Conservation (phyloP, 1,140 invertebrate species). For the Catajapyx aquilonaris region DNA sequence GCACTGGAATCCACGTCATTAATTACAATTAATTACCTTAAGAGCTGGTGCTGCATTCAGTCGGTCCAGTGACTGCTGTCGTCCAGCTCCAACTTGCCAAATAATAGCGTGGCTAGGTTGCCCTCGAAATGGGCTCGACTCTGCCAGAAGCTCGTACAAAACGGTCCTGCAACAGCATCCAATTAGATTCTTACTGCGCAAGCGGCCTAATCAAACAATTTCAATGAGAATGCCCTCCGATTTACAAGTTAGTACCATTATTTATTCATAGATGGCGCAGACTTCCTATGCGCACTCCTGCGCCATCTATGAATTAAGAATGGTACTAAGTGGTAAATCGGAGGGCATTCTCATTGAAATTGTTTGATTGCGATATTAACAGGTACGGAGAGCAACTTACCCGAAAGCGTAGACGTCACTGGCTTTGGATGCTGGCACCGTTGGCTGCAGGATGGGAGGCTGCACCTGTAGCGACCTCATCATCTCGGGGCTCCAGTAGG, state of each 20-base stretch:
- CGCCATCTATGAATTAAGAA: too few species aligned
- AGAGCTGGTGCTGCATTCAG: constrained; percentile 16
- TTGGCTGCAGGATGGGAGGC: constrained; percentile 14
- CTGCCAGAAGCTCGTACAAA: constrained; percentile 20
- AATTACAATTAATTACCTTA: too few species aligned
- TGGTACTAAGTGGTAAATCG: too few species aligned
- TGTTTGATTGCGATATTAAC: too few species aligned
- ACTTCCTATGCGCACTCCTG: too few species aligned
- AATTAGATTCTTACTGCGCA: not conserved
- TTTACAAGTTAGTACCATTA: too few species aligned
- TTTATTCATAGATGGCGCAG: too few species aligned
- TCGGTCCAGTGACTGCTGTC: constrained; percentile 13
- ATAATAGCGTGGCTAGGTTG: constrained; percentile 17
- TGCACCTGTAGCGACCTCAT: constrained; percentile 17
- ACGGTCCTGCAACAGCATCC: constrained; percentile 16
- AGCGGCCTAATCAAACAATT: too few species aligned
- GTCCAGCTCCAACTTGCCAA: constrained; percentile 18
- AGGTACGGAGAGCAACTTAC: too few species aligned
- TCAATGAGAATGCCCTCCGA: too few species aligned
- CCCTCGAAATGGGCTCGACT: constrained; percentile 17
- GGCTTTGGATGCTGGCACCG: constrained; percentile 12
- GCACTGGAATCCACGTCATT: not conserved
- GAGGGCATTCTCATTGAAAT: too few species aligned
- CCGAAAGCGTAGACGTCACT: constrained; percentile 24
- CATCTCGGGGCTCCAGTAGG: constrained; percentile 23